A percentile compares a stretch with the other conserved stretches of the same genome.
phyloP scores from a whole-genome alignment of 2,113 vertebrate species.

The Microtus pennsylvanicus region DNA sequence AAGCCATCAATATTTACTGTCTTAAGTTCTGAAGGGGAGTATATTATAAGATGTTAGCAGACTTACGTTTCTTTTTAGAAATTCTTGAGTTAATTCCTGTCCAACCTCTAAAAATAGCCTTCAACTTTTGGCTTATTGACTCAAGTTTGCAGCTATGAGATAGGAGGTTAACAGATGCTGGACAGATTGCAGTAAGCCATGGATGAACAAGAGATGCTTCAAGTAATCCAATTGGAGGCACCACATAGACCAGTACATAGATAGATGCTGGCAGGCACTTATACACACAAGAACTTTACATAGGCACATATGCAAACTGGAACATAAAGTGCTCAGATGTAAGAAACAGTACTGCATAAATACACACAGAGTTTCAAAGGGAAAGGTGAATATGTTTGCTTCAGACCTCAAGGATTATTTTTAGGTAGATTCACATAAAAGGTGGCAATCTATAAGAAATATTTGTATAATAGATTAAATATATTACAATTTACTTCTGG shows the following conservation, averaged over 20 bases:
- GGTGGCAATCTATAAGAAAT: not conserved
- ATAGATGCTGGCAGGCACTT: not conserved
- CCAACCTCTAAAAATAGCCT: not conserved
- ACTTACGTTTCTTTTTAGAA: not conserved
- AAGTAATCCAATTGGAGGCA: not conserved
- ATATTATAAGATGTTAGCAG: not conserved
- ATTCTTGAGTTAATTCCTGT: not conserved
- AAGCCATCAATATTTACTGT: not conserved
- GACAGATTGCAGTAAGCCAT: not conserved
- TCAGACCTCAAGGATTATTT: not conserved
- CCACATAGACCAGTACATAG: not conserved
- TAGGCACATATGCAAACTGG: not conserved
- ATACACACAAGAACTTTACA: not conserved
- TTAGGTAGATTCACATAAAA: not conserved
- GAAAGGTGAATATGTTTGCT: too few species aligned
- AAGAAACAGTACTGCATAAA: not conserved
- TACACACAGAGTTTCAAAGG: not conserved
- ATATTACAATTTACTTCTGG: not conserved
- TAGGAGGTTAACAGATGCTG: not conserved
- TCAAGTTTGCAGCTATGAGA: not conserved
- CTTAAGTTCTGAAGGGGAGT: not conserved
- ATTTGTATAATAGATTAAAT: not conserved
- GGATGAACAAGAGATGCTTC: not conserved
- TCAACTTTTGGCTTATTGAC: not conserved
- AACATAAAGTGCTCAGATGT: not conserved